Evolutionary conservation across 1,140 invertebrate species (phyloP), one percentile per base, ranked within the genome.

Genomic region (Frieseomelitta varia): DNA sequence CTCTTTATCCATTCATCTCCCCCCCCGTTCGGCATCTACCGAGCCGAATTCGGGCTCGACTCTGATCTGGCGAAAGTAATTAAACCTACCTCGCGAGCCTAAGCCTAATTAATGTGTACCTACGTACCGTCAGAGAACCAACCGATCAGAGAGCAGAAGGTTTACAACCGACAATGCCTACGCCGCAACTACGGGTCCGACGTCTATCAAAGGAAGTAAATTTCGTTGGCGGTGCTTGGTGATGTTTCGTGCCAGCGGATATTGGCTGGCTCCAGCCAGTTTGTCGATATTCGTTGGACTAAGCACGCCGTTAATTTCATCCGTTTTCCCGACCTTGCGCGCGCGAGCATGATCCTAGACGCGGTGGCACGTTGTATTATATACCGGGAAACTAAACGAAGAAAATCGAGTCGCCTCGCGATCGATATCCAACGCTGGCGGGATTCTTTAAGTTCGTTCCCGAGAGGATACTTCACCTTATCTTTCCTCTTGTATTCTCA

Each of bases 11-110:
- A 63, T 65, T 55, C 79, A 58, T 61, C 51, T 83, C 65, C 65
- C 79, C 65, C 79, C 75, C 39, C 65, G 75, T 73, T n/a, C 39
- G 39, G 74, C 55, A 63, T 78, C 87, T 55, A 39, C 63, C 79
- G 55, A 67, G 68, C 65, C 74, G 69, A 86, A 84, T 89, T 90
- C 89, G 58, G 87, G 89, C 92, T 92, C 81, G 77, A 79, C 86
- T 92, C 89, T 92, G 93, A 93, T 94, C 92, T 92, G 91, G 91
- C 91, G 93, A 94, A 94, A 94, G 93, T 94, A 94, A 94, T 94
- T 94, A 94, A 94, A 94, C 93, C 92, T 91, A 92, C 90, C 92
- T 90, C 87, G 90, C 90, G 90, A 92, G 87, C 88, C 90, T 93
- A 92, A 94, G 92, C 91, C 92, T 94, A 93, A 94, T 93, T 93